Percentiles rank a stretch among this genome's conserved stretches.
Evolutionary conservation across 1,140 invertebrate species (phyloP).

Genomic region (Orchesella cincta): DNA sequence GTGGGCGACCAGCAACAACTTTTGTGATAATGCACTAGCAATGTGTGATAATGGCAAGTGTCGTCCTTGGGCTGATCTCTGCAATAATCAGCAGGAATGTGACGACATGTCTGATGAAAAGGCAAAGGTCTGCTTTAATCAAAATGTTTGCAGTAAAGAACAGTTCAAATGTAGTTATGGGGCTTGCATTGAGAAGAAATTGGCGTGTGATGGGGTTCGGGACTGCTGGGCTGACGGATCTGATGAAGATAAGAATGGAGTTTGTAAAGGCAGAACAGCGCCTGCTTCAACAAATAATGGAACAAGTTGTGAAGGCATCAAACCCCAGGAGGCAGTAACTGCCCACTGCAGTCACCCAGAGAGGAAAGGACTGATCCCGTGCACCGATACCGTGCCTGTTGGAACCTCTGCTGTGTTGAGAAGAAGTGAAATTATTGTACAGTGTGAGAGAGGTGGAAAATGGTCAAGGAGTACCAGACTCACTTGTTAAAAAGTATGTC

Average conservation of each 20-base stretch:
- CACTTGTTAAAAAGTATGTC: constrained; percentile 12
- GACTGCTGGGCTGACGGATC: constrained; percentile 3
- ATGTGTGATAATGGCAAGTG: constrained; percentile 38
- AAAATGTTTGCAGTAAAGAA: constrained; percentile 7
- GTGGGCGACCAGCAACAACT: constrained; percentile 35
- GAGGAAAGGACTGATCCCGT: background rate
- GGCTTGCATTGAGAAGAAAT: background rate
- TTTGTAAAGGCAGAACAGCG: background rate
- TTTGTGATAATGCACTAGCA: constrained; percentile 35
- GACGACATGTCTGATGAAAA: constrained; percentile 34
- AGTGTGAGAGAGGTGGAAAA: background rate
- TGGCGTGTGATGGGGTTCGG: background rate
- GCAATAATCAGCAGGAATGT: constrained; percentile 26
- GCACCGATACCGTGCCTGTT: background rate
- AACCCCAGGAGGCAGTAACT: background rate
- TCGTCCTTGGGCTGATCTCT: constrained; percentile 36
- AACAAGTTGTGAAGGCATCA: background rate
- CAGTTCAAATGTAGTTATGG: background rate
- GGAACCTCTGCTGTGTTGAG: background rate
- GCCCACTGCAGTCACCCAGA: background rate
- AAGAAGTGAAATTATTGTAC: background rate
- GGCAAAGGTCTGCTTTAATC: constrained; percentile 33
- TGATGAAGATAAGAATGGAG: background rate
- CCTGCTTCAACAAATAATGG: background rate
- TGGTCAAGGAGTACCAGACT: constrained; percentile 3